These are phyloP conservation scores for Apodemia mormo DNA, from an alignment of 2,888 invertebrate species.

Conservation along the genomic window DNA sequence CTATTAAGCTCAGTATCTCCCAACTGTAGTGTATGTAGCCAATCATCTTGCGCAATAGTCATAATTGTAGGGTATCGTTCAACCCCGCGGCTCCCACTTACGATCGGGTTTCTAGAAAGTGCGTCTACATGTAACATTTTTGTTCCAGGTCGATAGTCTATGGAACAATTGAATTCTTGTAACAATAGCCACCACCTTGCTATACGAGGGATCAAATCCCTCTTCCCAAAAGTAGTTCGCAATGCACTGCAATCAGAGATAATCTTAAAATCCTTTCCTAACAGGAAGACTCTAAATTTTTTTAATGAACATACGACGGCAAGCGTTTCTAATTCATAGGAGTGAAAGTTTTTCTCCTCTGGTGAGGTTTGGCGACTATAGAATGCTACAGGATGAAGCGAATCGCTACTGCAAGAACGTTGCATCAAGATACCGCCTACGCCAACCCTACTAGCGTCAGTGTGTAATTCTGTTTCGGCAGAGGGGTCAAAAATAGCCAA, in stretches of 20 bases:
- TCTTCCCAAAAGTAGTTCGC: conserved; percentile 30
- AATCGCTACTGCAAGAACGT: no score
- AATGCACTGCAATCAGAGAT: conserved; percentile 37
- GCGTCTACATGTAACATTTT: conserved; percentile 7
- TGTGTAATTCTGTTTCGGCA: no score
- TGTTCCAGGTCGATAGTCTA: conserved; percentile 4
- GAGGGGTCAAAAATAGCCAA: no score
- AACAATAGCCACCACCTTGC: no score
- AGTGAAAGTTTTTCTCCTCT: conserved; percentile 34
- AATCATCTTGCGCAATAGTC: conserved; percentile 14
- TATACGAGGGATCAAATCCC: no score
- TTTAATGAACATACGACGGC: conserved; percentile 31
- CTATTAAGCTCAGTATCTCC: conserved; percentile 27
- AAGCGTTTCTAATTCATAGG: conserved; percentile 38
- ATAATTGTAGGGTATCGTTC: background rate
- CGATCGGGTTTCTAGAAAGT: background rate
- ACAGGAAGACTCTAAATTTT: conserved; percentile 35
- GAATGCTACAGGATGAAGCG: conserved; percentile 20
- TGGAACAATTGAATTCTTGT: background rate
- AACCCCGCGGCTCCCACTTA: background rate
- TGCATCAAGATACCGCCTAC: no score
- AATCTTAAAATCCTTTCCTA: conserved; percentile 34
- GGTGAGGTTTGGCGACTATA: conserved; percentile 29
- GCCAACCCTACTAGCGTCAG: no score
- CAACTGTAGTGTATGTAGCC: conserved; percentile 22